Evolutionary conservation across 2,888 invertebrate genomes (phyloP), one percentile per base, ranked within the genome.

Genomic region (Capitulum mitella): DNA sequence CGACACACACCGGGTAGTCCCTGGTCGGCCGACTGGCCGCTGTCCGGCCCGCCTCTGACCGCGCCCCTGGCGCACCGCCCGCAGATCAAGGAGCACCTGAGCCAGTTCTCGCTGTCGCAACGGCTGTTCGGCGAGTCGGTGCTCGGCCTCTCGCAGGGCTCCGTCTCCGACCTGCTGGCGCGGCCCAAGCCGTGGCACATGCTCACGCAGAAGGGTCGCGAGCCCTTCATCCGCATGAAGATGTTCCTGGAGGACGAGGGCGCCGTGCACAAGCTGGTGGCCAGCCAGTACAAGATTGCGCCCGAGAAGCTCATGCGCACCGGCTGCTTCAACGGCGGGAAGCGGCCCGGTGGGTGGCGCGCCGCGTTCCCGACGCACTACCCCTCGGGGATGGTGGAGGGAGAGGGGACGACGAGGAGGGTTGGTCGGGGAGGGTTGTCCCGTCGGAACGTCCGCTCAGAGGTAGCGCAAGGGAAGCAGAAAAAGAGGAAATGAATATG

Each of bases 111-210:
- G 82, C 96, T 99, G 85, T 98, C 98, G 84, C 99, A 99, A 87
- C 90, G 99, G 82, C 89, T 99, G 77, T 99, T 99, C 85, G 99
- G 99, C 16, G 99, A 99, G 86, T 95, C 94, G 1, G 98, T 99
- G n/a, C 89, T 99, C 80, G 97, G 97, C 0, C 87, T 97, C 78
- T 96, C 96, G 1, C 97, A 97, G 86, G 99, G 99, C 58, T 97
- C 97, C 8, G 99, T 99, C 0, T 98, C 97, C 77, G 99, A 99
- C 86, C 89, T 99, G 70, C 88, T 99, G 81, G 98, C 98, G 40
- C 88, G 99, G 78, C 99, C 99, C 54, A 99, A 99, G 86, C 97
- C 98, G 0, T 99, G 98, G 99, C 95, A 97, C 85, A 97, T 98
- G 97, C 89, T 99, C 78, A 99, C 99, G 26, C 95, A 95, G 85